Conservation (phyloP, 2,797 vertebrate species). For the Phalanger gymnotis region DNA sequence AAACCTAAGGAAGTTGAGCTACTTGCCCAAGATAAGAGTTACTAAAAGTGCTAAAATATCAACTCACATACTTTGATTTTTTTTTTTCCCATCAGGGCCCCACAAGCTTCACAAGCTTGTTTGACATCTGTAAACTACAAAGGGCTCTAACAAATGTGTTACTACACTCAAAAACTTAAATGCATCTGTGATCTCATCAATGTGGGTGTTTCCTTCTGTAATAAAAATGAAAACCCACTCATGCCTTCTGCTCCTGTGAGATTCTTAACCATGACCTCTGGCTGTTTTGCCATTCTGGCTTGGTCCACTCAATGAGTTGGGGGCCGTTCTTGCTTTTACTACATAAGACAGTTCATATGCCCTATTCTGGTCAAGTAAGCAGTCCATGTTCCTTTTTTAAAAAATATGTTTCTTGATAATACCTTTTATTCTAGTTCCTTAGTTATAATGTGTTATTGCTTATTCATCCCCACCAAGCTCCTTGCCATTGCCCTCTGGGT, state of each 20-base stretch:
- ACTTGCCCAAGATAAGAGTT: not conserved
- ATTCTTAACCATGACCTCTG: not conserved
- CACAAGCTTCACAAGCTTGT: too few relatives aligned
- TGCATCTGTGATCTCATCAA: not conserved
- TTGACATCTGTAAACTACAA: not conserved
- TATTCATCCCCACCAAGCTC: not conserved
- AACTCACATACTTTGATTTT: not conserved
- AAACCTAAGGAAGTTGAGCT: not conserved
- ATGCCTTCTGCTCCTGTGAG: not conserved
- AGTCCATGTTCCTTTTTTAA: not conserved
- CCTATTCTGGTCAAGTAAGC: not conserved
- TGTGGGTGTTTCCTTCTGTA: not conserved
- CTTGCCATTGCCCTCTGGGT: not conserved
- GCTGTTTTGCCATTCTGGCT: not conserved
- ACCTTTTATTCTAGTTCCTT: not conserved
- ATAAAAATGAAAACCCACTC: not conserved
- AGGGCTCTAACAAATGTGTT: not conserved
- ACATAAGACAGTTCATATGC: not conserved
- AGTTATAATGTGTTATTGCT: not conserved
- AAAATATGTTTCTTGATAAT: not conserved
- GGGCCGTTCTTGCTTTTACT: not conserved
- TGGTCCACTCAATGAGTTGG: not conserved
- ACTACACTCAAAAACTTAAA: not conserved
- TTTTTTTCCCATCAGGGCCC: not conserved
- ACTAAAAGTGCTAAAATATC: not conserved